These are phyloP conservation scores for Camelus bactrianus DNA, from an alignment of 2,113 vertebrate genomes.

Conservation along the genomic window DNA sequence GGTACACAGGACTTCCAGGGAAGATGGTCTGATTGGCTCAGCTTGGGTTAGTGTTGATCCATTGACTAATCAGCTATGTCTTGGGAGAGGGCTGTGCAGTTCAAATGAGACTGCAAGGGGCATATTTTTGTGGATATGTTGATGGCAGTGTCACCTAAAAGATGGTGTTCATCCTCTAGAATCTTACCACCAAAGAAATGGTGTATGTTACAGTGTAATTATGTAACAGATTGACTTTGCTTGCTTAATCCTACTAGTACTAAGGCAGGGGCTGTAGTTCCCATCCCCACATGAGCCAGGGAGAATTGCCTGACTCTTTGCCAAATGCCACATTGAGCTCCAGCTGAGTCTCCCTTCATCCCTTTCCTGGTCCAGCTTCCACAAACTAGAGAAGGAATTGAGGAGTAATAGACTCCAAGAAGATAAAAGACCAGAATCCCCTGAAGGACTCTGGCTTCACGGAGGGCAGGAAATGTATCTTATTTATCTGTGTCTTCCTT, in stretches of 20 bases:
- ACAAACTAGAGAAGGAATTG: background rate
- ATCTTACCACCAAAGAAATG: background rate
- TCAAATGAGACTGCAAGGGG: background rate
- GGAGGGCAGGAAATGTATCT: background rate
- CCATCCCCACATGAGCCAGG: background rate
- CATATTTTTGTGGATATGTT: background rate
- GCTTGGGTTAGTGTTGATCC: background rate
- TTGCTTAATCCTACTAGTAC: background rate
- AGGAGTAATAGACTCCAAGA: background rate
- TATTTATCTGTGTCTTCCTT: slow-evolving; percentile 16
- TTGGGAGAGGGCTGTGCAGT: background rate
- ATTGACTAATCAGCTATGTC: background rate
- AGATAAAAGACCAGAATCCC: background rate
- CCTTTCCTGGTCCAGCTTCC: background rate
- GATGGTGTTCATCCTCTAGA: background rate
- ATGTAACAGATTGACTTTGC: background rate
- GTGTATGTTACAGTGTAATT: background rate
- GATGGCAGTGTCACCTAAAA: background rate
- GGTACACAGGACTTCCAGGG: background rate
- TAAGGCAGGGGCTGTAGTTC: background rate
- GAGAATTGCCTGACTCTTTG: background rate
- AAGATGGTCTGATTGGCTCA: background rate
- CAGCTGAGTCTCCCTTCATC: background rate
- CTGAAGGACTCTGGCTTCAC: background rate
- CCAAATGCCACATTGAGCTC: background rate